phyloP scores from a whole-genome alignment of 2,113 vertebrate genomes.

The Peromyscus leucopus region DNA sequence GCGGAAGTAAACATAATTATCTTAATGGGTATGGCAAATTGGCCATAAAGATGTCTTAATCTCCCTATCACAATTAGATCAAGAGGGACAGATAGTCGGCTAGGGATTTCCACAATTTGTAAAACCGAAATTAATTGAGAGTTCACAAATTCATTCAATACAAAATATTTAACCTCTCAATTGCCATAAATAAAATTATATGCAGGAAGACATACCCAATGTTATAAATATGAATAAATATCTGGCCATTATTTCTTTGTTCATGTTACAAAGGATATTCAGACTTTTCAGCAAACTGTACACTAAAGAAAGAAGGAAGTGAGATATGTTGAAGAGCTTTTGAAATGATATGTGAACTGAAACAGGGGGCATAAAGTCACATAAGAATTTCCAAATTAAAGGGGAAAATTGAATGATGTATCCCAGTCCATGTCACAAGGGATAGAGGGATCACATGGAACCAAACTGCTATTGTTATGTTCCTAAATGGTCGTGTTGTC shows the following conservation, averaged over 20 bases:
- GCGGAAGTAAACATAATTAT: neutral
- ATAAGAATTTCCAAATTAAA: neutral
- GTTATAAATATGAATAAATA: neutral
- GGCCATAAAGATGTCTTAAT: neutral
- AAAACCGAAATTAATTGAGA: neutral
- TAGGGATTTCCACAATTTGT: neutral
- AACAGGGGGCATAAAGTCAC: neutral
- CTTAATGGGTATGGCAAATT: neutral
- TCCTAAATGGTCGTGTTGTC: neutral
- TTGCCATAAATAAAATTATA: neutral
- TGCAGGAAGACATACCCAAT: neutral
- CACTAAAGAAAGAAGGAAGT: neutral
- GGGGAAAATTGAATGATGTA: neutral
- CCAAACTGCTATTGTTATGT: neutral
- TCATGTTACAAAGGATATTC: neutral
- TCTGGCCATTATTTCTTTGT: neutral
- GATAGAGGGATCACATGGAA: neutral
- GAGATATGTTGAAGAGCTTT: neutral
- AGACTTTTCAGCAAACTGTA: neutral
- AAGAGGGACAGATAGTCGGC: neutral
- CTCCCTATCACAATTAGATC: neutral
- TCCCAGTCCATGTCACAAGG: neutral
- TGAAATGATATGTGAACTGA: neutral
- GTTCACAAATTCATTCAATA: neutral
- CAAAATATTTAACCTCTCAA: neutral